These are phyloP conservation scores for Agrotis exclamationis DNA, from an alignment of 2,888 invertebrate genomes.

Conservation along the genomic window DNA sequence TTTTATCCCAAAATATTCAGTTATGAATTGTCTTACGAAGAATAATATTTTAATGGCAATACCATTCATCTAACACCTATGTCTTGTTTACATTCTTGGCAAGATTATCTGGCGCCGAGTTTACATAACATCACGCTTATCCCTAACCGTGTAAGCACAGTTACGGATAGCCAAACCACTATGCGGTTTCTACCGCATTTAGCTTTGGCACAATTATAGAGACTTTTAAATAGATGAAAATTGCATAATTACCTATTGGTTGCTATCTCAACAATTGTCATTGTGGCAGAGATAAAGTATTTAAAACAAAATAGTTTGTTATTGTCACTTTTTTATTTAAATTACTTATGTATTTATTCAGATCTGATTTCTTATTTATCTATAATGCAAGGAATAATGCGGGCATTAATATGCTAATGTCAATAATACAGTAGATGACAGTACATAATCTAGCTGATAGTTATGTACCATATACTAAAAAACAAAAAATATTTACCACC, in stretches of 20 bases:
- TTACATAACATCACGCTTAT: slow-evolving; percentile 46
- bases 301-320: background rate
- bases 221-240: slow-evolving; percentile 42
- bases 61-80: slow-evolving; percentile 41
- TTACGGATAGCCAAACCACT: slow-evolving; percentile 33
- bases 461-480: too few species aligned
- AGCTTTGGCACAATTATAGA: slow-evolving; percentile 50
- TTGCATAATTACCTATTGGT: slow-evolving; percentile 39
- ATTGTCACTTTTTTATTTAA: background rate
- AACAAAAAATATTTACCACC: background rate
- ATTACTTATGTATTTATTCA: background rate
- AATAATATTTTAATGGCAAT: slow-evolving; percentile 32
- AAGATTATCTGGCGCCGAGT: slow-evolving; percentile 53
- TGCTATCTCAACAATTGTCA: background rate
- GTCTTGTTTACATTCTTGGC: slow-evolving; percentile 57
- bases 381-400: background rate
- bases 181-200: slow-evolving; percentile 48
- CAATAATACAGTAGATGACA: background rate
- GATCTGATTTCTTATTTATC: background rate
- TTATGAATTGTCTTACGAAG: slow-evolving; percentile 17
- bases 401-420: background rate
- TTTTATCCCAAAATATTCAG: too few species aligned
- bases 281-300: background rate
- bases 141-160: slow-evolving; percentile 44
- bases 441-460: background rate